phyloP scores from a whole-genome alignment of 2,888 invertebrate species.

The Drosophila antonietae region DNA sequence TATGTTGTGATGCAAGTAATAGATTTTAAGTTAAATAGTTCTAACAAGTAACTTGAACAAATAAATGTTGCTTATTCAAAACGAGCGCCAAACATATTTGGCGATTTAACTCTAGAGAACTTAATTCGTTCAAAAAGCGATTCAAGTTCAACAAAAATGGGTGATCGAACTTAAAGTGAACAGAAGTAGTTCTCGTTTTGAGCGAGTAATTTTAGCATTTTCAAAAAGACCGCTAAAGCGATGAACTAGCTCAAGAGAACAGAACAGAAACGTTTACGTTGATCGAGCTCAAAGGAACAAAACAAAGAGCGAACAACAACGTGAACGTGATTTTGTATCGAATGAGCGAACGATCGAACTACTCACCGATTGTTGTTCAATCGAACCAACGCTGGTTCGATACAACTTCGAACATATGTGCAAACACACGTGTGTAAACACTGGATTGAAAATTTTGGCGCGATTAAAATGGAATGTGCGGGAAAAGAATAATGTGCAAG shows the following conservation, averaged over 20 bases:
- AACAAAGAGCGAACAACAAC: neutral
- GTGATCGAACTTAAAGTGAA: too few relatives aligned
- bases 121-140: too few relatives aligned
- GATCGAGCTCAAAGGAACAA: neutral
- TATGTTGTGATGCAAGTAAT: neutral
- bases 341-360: constrained; percentile 9
- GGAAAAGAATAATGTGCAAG: neutral
- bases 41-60: neutral
- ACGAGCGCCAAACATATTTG: constrained; percentile 1
- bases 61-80: neutral
- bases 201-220: neutral
- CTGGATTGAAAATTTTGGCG: constrained; percentile 42
- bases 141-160: too few relatives aligned
- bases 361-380: neutral
- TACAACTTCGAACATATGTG: neutral
- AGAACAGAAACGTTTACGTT: neutral
- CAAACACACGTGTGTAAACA: constrained; percentile 23
- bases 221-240: constrained; percentile 3
- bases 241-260: neutral
- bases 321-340: neutral
- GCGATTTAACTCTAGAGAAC: neutral
- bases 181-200: too few relatives aligned
- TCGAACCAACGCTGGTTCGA: neutral
- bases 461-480: constrained; percentile 23
- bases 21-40: neutral